Base-by-base conservation (phyloP, 2,113 vertebrate genomes). In the Platichthys stellatus region DNA sequence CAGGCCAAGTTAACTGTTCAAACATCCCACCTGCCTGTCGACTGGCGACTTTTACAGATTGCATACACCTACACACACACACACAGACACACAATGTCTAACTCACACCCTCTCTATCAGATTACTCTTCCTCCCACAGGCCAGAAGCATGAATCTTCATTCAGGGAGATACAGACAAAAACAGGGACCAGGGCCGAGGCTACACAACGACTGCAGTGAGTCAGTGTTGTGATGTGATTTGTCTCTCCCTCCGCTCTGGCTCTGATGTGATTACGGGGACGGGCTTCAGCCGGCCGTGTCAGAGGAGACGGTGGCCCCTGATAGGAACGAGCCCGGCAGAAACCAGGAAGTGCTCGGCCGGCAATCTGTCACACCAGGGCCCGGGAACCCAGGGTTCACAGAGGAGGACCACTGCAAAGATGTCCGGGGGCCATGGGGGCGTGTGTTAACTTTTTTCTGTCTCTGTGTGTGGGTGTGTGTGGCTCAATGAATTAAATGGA, bases 151-250 rank as follows among this genome's bases (percentile, higher is more conserved):
- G 84, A 84, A 86, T 89, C 87, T 88, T 89, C 88, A 89, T 86
- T 81, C 69, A 74, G 74, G 68, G 73, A 43, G 67, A 71, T 81
- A 74, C 17, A 26, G 78, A 82, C 87, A 82, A 62, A 87, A 84
- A 90, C 71, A 60, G 80, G 86, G 74, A 73, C 73, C 65, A 66
- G 65, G 68, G 57, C 60, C 31, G 66, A 73, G 78, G 82, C 76
- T 67, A 84, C 86, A 87, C 78, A 75, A 70, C 60, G 69, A 80
- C 77, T 83, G 88, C 83, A 74, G 84, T 82, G 88, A 92, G 73
- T 92, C 90, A 68, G 69, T 70, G 83, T 74, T 77, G 69, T 93
- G 90, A 94, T 91, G 88, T 81, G 86, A 93, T 94, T 94, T 93
- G 89, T 92, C 91, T 89, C 78, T 82, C 83, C 82, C 89, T 78